Conservation (phyloP, 2,113 vertebrate species). For the Cavia porcellus region DNA sequence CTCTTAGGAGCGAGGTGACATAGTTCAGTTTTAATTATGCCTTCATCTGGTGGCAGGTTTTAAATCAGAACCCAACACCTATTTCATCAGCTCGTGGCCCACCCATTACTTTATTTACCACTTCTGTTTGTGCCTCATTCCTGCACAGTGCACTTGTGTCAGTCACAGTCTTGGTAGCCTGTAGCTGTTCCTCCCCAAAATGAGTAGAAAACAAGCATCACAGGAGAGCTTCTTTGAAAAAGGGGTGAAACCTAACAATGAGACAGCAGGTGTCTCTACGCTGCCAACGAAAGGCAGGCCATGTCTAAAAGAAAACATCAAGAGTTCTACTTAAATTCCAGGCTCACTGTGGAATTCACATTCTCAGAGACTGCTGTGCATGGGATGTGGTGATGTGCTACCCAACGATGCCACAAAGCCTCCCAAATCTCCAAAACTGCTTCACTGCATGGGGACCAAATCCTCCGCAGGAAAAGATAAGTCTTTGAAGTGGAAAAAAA, state of each 20-base stretch:
- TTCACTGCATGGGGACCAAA: background rate
- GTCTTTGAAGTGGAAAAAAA: background rate
- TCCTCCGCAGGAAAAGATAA: background rate
- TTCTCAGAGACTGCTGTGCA: background rate
- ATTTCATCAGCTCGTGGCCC: background rate
- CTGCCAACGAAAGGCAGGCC: background rate
- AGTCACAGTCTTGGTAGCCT: background rate
- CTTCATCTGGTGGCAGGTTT: background rate
- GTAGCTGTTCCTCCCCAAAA: background rate
- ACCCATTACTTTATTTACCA: background rate
- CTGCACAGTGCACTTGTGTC: background rate
- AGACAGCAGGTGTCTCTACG: background rate
- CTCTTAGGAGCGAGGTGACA: background rate
- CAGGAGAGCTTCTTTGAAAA: background rate
- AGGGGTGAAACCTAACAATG: background rate
- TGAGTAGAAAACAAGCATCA: background rate
- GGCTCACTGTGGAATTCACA: background rate
- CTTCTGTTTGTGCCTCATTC: background rate
- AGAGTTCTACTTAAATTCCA: background rate
- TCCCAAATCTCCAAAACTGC: background rate
- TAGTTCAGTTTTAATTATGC: too few relatives aligned
- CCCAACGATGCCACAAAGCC: background rate
- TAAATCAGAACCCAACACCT: background rate
- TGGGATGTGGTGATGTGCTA: background rate
- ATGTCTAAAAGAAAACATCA: background rate